A percentile compares a stretch with the other conserved stretches of the same genome.
These are phyloP conservation scores for Varecia variegata DNA, from an alignment of 2,797 vertebrate species.

Conservation along the genomic window DNA sequence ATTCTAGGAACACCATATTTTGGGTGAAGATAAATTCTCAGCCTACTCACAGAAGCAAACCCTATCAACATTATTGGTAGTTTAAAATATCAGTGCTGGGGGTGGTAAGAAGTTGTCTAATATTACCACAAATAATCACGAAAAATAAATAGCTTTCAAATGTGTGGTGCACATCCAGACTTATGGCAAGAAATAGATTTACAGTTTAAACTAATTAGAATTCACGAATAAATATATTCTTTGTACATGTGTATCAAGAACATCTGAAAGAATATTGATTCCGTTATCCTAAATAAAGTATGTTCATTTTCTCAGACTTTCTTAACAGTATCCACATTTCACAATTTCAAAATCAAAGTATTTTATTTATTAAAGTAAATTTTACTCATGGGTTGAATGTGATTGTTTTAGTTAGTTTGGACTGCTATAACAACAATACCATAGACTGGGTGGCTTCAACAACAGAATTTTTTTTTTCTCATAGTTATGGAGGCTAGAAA, in stretches of 20 bases:
- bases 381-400: not conserved
- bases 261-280: not conserved
- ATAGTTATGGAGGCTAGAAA: not conserved
- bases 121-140: conserved; percentile 13
- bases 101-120: not conserved
- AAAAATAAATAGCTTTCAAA: conserved; percentile 48
- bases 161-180: not conserved
- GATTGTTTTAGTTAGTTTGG: not conserved
- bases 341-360: conserved; percentile 2
- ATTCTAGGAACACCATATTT: conserved; percentile 5
- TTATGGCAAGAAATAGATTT: not conserved
- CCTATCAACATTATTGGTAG: not conserved
- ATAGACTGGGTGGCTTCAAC: not conserved
- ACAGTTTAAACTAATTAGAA: not conserved
- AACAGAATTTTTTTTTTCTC: not conserved
- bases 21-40: not conserved
- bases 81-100: conserved; percentile 31
- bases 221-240: not conserved
- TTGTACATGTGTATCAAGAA: not conserved
- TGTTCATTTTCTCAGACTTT: not conserved
- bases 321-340: not conserved
- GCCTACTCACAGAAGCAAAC: not conserved
- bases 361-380: not conserved
- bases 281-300: not conserved
- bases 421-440: not conserved